Conservation (phyloP, 2,888 invertebrate genomes). For the Mythimna impura region DNA sequence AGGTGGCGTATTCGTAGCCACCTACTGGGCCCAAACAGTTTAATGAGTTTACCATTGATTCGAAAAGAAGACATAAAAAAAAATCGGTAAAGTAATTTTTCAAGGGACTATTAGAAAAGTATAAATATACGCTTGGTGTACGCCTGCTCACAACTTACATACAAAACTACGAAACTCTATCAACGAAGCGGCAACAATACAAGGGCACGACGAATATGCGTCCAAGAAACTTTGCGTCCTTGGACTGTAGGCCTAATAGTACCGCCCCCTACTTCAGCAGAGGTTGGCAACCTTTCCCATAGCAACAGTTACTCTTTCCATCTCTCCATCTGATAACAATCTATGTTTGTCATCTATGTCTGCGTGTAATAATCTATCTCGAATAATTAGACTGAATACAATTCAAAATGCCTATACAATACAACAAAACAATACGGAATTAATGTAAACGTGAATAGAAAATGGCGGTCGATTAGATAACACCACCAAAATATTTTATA, state of each 20-base stretch:
- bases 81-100: not conserved
- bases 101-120: not conserved
- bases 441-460: slow-evolving; percentile 44
- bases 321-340: slow-evolving; percentile 31
- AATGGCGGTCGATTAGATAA: slow-evolving; percentile 50
- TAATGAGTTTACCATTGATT: no score
- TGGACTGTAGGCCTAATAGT: not conserved
- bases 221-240: no score
- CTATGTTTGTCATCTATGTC: slow-evolving; percentile 21
- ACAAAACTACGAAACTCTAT: no score
- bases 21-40: no score
- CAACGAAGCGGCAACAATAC: no score
- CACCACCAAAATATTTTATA: slow-evolving; percentile 48
- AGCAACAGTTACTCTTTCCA: slow-evolving; percentile 25
- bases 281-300: slow-evolving; percentile 32
- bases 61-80: no score
- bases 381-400: slow-evolving; percentile 28
- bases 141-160: no score
- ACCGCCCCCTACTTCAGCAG: not conserved
- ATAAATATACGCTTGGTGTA: no score
- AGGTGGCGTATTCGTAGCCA: no score
- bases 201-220: no score
- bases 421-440: slow-evolving; percentile 28
- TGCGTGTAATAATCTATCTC: slow-evolving; percentile 18
- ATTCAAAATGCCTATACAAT: slow-evolving; percentile 1